Evolutionary conservation across 2,797 vertebrate species (phyloP).

Genomic region (Bradypodion ventrale): DNA sequence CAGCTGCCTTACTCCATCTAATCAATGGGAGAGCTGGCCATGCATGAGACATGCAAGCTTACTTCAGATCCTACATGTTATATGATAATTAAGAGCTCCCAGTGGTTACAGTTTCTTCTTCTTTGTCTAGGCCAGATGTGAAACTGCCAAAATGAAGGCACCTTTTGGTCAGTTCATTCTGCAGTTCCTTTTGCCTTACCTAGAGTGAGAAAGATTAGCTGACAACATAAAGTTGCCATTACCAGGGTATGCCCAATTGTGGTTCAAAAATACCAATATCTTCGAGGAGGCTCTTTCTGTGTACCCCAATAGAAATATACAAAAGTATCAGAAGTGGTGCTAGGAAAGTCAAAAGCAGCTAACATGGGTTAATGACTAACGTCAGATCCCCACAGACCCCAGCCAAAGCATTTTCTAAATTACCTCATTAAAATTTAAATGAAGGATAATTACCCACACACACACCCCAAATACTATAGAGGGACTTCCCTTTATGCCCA

Average conservation of each 20-base stretch:
- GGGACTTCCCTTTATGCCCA: not conserved
- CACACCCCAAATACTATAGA: not conserved
- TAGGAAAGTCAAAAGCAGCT: not conserved
- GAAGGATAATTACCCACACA: not conserved
- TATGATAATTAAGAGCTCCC: not conserved
- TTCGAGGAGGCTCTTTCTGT: too few relatives aligned
- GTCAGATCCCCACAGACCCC: not conserved
- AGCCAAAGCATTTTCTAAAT: constrained; percentile 26
- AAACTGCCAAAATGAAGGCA: too few relatives aligned
- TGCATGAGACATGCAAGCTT: not conserved
- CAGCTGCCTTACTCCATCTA: not conserved
- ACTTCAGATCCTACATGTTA: not conserved
- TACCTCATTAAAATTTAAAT: not conserved
- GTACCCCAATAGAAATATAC: not conserved
- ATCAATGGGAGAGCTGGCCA: not conserved
- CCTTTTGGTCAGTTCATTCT: too few relatives aligned
- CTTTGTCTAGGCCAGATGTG: too few relatives aligned
- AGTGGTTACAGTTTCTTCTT: too few relatives aligned
- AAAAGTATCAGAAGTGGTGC: not conserved
- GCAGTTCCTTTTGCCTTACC: too few relatives aligned
- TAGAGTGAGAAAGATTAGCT: too few relatives aligned
- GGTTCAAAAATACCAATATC: too few relatives aligned
- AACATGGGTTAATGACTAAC: not conserved
- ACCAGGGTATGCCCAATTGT: too few relatives aligned
- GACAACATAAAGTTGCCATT: too few relatives aligned